A percentile compares a stretch with the other conserved stretches of the same genome.
These are phyloP conservation scores for Parthenolecanium corni DNA, from an alignment of 2,888 invertebrate species.

Conservation along the genomic window DNA sequence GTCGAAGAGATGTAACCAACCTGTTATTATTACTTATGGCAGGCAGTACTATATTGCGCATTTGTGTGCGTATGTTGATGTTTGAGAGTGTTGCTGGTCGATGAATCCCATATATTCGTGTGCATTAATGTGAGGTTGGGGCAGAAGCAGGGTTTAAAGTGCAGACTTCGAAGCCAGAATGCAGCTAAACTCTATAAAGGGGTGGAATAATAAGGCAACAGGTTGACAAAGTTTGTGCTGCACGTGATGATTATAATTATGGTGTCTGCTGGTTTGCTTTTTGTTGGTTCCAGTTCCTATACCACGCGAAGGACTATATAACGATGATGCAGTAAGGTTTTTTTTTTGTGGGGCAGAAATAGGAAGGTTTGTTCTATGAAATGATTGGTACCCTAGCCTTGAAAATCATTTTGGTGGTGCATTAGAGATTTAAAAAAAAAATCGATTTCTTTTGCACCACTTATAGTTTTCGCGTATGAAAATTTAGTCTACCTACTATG, in stretches of 20 bases:
- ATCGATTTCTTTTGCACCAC: no score
- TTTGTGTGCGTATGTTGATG: neutral
- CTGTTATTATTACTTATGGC: slow-evolving; percentile 13
- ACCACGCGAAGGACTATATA: slow-evolving; percentile 1
- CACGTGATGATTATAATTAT: slow-evolving; percentile 19
- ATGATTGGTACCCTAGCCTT: no score
- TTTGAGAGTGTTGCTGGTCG: no score
- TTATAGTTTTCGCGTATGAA: no score
- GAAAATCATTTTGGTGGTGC: no score
- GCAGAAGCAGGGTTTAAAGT: neutral
- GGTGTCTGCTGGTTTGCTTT: slow-evolving; percentile 28
- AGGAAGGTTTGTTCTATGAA: no score
- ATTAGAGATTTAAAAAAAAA: no score
- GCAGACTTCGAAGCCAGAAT: neutral
- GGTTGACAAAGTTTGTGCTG: slow-evolving; percentile 10
- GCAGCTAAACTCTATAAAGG: no score
- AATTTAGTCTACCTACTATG: no score
- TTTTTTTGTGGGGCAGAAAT: no score
- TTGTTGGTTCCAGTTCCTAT: slow-evolving; percentile 17
- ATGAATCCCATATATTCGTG: neutral
- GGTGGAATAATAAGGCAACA: neutral
- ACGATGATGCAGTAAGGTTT: no score
- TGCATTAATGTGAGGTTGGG: neutral
- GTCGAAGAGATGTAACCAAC: slow-evolving; percentile 1
- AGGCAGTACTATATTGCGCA: neutral